Evolutionary conservation across 2,113 vertebrate species (phyloP).

Genomic region (Tupaia tana): DNA sequence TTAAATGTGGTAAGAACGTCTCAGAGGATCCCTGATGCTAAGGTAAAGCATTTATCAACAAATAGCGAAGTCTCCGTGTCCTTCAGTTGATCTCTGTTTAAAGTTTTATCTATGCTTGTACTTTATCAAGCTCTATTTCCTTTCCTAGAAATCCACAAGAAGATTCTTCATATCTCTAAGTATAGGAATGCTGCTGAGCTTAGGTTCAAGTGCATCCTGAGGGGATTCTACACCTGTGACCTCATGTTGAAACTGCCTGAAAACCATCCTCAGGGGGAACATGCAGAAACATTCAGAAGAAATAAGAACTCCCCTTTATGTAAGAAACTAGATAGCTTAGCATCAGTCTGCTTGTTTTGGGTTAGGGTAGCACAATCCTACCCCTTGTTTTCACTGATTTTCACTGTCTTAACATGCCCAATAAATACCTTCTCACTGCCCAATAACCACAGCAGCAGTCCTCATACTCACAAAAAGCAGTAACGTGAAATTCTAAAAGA

Average conservation of each 20-base stretch:
- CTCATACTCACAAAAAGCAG: neutral
- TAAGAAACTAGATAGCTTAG: constrained; percentile 67
- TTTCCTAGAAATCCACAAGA: neutral
- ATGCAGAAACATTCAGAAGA: constrained; percentile 61
- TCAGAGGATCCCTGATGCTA: neutral
- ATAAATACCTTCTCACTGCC: neutral
- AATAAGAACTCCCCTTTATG: constrained; percentile 28
- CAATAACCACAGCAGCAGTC: neutral
- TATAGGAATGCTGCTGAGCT: constrained; percentile 78
- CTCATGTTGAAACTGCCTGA: constrained; percentile 75
- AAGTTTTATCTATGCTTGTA: neutral
- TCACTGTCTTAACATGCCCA: neutral
- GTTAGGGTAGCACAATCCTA: neutral
- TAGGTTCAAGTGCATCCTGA: constrained; percentile 79
- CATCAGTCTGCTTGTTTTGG: neutral
- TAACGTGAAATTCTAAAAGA: neutral
- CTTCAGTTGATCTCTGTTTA: neutral
- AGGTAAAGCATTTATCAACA: neutral
- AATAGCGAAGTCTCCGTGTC: neutral
- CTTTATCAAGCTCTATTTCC: neutral
- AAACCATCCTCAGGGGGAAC: constrained; percentile 59
- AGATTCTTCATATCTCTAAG: neutral
- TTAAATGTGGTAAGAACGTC: neutral
- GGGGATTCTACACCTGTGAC: constrained; percentile 66
- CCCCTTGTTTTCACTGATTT: constrained; percentile 35